These are phyloP conservation scores for Aphis craccivora DNA, from an alignment of 1,140 invertebrate genomes.

Conservation along the genomic window DNA sequence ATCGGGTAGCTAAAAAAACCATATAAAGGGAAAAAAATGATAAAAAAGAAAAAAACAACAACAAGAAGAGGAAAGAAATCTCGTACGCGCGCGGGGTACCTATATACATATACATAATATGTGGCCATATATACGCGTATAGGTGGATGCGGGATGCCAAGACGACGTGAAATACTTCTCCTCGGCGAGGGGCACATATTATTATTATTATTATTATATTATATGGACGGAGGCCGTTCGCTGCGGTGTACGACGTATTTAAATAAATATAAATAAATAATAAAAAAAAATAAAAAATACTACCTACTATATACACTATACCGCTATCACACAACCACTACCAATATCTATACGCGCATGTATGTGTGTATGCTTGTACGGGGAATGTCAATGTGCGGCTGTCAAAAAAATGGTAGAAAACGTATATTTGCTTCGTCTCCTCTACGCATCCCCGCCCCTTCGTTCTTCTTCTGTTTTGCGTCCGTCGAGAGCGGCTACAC, in stretches of 20 bases:
- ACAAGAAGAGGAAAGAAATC: not conserved
- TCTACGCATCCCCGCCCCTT: too few relatives aligned
- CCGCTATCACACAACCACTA: not conserved
- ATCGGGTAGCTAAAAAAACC: conserved; percentile 49
- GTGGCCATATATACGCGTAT: not conserved
- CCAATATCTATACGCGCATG: not conserved
- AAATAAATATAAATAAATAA: conserved; percentile 40
- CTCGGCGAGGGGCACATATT: not conserved
- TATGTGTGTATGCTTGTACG: not conserved
- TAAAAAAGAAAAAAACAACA: not conserved
- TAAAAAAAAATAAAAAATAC: not conserved
- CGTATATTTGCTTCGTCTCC: conserved; percentile 26
- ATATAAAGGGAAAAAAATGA: conserved; percentile 14
- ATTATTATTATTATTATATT: not conserved
- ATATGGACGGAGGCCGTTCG: not conserved
- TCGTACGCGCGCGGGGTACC: not conserved
- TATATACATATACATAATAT: not conserved
- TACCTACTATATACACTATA: not conserved
- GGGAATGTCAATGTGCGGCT: conserved; percentile 41
- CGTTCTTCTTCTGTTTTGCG: not conserved
- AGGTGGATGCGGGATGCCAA: not conserved
- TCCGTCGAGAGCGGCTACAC: not conserved
- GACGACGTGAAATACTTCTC: conserved; percentile 48
- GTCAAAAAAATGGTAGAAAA: conserved; percentile 43
- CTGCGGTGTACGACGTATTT: conserved; percentile 3